phyloP scores from a whole-genome alignment of 1,140 invertebrate species.

The Pristionchus pacificus region DNA sequence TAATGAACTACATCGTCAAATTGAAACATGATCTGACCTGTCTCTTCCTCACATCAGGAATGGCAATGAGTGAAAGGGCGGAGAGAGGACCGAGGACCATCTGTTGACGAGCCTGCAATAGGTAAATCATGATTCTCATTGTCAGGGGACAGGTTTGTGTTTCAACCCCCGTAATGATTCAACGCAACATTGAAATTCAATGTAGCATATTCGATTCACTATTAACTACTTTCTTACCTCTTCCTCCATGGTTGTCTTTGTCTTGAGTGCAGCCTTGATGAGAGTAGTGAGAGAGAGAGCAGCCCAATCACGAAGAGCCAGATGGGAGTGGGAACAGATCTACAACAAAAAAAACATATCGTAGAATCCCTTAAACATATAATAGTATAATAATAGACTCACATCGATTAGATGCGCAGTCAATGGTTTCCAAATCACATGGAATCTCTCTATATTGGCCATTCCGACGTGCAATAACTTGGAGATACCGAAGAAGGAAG shows the following conservation, averaged over 20 bases:
- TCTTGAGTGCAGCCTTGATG: conserved; percentile 77
- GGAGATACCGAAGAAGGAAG: conserved; percentile 91
- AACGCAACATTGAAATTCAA: too few species aligned
- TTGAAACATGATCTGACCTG: too few species aligned
- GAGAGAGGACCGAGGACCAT: neutral
- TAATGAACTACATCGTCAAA: too few species aligned
- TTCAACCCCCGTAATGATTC: too few species aligned
- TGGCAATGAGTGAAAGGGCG: neutral
- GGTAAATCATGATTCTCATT: neutral
- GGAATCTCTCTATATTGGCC: conserved; percentile 85
- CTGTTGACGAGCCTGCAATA: neutral
- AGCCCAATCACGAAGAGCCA: conserved; percentile 91
- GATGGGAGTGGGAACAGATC: conserved; percentile 85
- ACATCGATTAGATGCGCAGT: conserved; percentile 92
- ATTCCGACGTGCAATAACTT: conserved; percentile 92
- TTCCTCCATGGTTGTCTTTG: conserved; percentile 66
- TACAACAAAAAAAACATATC: too few species aligned
- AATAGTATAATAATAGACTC: conserved; percentile 17
- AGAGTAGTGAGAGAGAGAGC: conserved; percentile 91
- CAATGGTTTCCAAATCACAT: conserved; percentile 90
- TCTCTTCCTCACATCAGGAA: conserved; percentile 1
- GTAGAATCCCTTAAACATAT: too few species aligned
- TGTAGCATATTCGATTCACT: neutral
- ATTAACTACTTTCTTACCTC: conserved; percentile 28
- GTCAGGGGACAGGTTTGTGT: too few species aligned